Percentiles rank a stretch among this genome's conserved stretches.
phyloP scores from a whole-genome alignment of 2,113 vertebrate genomes.

The Cyphomyrus plagiostoma region DNA sequence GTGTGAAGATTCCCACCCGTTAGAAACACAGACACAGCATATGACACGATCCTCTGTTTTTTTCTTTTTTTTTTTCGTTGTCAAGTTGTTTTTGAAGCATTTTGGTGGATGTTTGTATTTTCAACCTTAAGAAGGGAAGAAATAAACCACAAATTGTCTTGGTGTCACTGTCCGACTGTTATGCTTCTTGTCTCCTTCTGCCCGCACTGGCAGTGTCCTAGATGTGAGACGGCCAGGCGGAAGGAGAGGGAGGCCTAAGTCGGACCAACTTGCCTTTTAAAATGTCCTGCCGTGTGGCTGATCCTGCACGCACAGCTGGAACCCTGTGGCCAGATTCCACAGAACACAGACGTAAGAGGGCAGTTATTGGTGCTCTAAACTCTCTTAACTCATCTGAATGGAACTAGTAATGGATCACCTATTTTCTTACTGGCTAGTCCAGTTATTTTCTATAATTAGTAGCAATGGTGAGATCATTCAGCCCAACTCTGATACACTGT shows the following conservation, averaged over 20 bases:
- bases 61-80: constrained; percentile 20
- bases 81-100: constrained; percentile 35
- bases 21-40: constrained; percentile 16
- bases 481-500: neutral
- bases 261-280: neutral
- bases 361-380: neutral
- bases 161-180: neutral
- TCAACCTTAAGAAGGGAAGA: constrained; percentile 43
- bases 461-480: neutral
- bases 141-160: constrained; percentile 38
- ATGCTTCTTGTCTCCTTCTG: neutral
- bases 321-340: neutral
- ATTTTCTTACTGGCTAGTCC: neutral
- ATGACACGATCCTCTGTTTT: constrained; percentile 25
- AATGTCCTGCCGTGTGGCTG: neutral
- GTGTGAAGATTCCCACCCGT: constrained; percentile 32
- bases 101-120: constrained; percentile 41
- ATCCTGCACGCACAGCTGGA: neutral
- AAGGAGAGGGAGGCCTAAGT: neutral
- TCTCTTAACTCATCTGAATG: neutral
- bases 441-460: neutral
- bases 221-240: neutral
- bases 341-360: too few relatives aligned
- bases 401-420: neutral
- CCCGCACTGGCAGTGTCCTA: neutral